These are phyloP conservation scores for Cheilosia impressa DNA, from an alignment of 2,888 invertebrate genomes.

Conservation along the genomic window DNA sequence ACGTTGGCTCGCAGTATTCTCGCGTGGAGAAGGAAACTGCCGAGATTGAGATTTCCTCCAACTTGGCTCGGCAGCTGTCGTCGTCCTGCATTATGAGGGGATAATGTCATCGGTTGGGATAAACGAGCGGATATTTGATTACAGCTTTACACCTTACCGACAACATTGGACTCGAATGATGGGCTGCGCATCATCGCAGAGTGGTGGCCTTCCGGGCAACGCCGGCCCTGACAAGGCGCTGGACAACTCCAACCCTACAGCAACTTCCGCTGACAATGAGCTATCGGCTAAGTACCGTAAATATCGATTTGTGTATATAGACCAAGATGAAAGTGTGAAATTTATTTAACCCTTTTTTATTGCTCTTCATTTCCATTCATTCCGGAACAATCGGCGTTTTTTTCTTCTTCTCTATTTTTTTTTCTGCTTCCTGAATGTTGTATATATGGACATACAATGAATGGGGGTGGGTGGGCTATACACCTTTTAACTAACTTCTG, in stretches of 20 bases:
- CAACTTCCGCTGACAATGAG: conserved; percentile 45
- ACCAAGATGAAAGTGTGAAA: conserved; percentile 50
- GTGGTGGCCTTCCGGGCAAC: conserved; percentile 39
- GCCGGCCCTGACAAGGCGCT: conserved; percentile 22
- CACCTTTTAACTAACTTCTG: conserved; percentile 36
- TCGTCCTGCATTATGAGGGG: conserved; percentile 64
- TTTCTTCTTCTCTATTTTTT: not conserved
- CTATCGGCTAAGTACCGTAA: conserved; percentile 65
- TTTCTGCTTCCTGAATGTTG: conserved; percentile 2
- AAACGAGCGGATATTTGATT: conserved; percentile 74
- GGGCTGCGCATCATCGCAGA: conserved; percentile 77
- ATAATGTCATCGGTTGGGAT: conserved; percentile 62
- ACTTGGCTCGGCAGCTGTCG: conserved; percentile 54
- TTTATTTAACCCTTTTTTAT: conserved; percentile 52
- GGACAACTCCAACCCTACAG: conserved; percentile 24
- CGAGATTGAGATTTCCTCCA: conserved; percentile 63
- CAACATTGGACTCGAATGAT: conserved; percentile 70
- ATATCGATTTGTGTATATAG: conserved; percentile 56
- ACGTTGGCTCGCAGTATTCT: conserved; percentile 2
- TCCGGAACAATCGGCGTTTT: conserved; percentile 48
- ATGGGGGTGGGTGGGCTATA: conserved; percentile 1
- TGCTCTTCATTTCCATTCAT: conserved; percentile 51
- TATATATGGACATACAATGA: conserved; percentile 47
- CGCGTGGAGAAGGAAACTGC: conserved; percentile 23
- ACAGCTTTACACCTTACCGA: conserved; percentile 67